Evolutionary conservation across 35 echinoderm and acorn worm species (phyloP), one percentile per base, ranked within the genome.

Genomic region (Apostichopus japonicus): DNA sequence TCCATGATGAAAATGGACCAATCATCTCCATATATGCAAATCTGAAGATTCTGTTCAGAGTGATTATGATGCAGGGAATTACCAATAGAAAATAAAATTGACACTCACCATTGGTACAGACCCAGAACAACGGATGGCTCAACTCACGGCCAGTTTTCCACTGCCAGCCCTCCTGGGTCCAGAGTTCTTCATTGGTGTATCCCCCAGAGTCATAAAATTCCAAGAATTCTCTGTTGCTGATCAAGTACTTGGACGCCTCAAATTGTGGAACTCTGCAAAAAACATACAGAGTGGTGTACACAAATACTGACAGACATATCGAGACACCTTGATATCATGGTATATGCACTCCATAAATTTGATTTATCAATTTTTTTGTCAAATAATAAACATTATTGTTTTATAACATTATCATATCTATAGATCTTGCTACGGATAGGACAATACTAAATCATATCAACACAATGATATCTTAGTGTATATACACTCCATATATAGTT

Each of bases 81-180:
- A 80, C 22, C 14, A 24, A 79, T 0, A 52, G 10, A 23, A 10
- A 79, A 79, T 15, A 17, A 80, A 80, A 80, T 5, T 17, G 78
- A 24, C 51, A 56, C 89, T 58, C 81, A 98, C 97, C 97, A 88
- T 94, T 77, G 19, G 92, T 77, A 77, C 97, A 98, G 19, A 98
- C 88, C 97, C 97, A 98, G 83, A 98, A 98, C 10, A 91, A 53
- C 1, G 97, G 97, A 86, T 98, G 97, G 0, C 63, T 94, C 5
- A 92, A 82, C 14, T 93, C 72, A 1, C 95, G 78, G 61, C 77
- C 92, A 14, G 63, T 77, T 65, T 92, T 92, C 97, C 97, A 98
- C 21, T 94, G 61, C 95, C 97, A 98, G 23, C 94, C 97, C 62
- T 98, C 97, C 11, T 96, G 77, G 23, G 87, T 93, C 97, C 97